Conservation (phyloP, 2,113 vertebrate genomes). For the Pipa parva region DNA sequence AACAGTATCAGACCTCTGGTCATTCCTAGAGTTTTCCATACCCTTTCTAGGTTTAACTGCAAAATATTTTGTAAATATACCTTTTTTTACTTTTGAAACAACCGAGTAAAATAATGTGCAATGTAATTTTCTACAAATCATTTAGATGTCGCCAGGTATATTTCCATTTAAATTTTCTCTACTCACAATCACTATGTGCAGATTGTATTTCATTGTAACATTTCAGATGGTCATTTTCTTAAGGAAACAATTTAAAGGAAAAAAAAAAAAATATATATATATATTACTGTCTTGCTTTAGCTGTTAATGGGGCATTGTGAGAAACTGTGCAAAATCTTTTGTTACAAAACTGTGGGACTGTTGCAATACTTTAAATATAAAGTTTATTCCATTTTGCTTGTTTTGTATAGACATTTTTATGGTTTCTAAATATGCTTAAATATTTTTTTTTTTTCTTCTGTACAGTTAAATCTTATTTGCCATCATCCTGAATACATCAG, state of each 20-base stretch:
- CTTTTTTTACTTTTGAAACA: conserved; percentile 82
- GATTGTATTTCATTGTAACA: conserved; percentile 73
- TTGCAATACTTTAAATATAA: conserved; percentile 95
- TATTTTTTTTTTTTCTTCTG: conserved; percentile 67
- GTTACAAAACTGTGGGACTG: conserved; percentile 88
- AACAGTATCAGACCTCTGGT: conserved; percentile 62
- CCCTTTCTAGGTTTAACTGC: conserved; percentile 76
- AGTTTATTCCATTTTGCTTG: conserved; percentile 81
- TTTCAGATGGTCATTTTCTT: conserved; percentile 74
- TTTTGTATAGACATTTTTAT: conserved; percentile 85
- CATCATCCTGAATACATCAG: conserved; percentile 71
- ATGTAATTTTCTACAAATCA: conserved; percentile 78
- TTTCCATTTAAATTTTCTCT: conserved; percentile 70
- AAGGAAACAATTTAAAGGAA: conserved; percentile 54
- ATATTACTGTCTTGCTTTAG: conserved; percentile 72
- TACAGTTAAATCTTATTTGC: conserved; percentile 75
- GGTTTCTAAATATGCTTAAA: conserved; percentile 83
- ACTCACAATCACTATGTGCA: conserved; percentile 72
- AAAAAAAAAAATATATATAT: conserved; percentile 41
- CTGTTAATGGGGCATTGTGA: conserved; percentile 73
- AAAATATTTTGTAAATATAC: conserved; percentile 81
- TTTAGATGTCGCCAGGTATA: conserved; percentile 73
- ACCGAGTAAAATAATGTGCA: conserved; percentile 80
- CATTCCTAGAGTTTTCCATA: conserved; percentile 57
- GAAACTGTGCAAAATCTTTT: conserved; percentile 77